Conservation (phyloP, 1,140 invertebrate genomes). For the Oreohelix idahoensis region DNA sequence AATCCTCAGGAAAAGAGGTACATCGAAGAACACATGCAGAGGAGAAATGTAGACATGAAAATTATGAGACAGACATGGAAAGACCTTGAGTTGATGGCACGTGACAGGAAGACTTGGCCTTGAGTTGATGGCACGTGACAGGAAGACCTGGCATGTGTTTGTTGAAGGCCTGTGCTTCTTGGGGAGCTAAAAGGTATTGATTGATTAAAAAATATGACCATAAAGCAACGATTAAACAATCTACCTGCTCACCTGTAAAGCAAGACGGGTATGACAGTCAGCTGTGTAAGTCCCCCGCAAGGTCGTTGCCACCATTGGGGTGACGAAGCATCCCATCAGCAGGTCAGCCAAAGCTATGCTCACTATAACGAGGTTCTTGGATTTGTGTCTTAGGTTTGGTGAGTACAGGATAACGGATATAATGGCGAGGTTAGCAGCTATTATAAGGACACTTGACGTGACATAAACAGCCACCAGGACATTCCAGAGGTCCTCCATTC, state of each 20-base stretch:
- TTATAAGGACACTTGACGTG: background rate
- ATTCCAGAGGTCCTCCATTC: background rate
- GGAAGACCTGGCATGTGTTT: too few relatives aligned
- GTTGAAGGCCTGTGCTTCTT: too few relatives aligned
- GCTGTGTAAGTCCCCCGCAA: background rate
- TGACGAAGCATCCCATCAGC: slow-evolving; percentile 9
- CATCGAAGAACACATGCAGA: too few relatives aligned
- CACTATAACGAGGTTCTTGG: background rate
- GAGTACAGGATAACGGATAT: background rate
- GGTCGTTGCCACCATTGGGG: background rate
- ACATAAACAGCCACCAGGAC: background rate
- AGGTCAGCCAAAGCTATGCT: slow-evolving; percentile 7
- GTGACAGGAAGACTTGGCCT: too few relatives aligned
- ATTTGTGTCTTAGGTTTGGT: background rate
- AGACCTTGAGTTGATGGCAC: too few relatives aligned
- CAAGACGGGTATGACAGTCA: slow-evolving; percentile 1
- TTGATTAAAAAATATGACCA: too few relatives aligned
- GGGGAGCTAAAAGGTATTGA: too few relatives aligned
- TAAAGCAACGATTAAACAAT: too few relatives aligned
- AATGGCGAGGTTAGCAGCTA: background rate
- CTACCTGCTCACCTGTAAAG: background rate
- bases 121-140: too few relatives aligned
- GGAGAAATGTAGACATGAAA: too few relatives aligned
- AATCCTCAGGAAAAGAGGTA: too few relatives aligned
- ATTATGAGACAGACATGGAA: too few relatives aligned